phyloP scores from a whole-genome alignment of 2,888 invertebrate genomes.

The Xanthostigma xanthostigma region DNA sequence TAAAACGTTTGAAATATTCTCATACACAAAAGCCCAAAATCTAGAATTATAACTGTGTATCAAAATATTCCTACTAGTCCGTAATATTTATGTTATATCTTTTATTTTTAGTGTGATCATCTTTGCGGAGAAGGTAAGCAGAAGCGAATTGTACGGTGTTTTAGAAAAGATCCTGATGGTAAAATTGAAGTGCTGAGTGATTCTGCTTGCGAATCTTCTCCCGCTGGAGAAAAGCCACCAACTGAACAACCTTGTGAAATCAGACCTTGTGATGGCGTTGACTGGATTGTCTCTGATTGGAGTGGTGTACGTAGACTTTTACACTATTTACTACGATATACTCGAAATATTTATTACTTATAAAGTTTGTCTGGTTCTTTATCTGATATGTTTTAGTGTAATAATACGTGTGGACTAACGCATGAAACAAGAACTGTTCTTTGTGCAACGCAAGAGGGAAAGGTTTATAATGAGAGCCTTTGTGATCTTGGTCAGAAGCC shows the following conservation, averaged over 20 bases:
- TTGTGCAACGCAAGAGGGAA: constrained; percentile 57
- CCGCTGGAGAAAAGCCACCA: constrained; percentile 47
- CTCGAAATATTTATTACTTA: not conserved
- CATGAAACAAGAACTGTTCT: constrained; percentile 56
- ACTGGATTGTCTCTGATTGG: constrained; percentile 83
- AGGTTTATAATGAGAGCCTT: constrained; percentile 49
- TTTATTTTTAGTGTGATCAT: constrained; percentile 54
- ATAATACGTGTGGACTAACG: constrained; percentile 55
- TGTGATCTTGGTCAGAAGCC: constrained; percentile 54
- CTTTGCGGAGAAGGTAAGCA: constrained; percentile 84
- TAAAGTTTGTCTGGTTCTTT: not conserved
- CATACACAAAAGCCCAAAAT: not conserved
- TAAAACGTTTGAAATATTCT: not conserved
- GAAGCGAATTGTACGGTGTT: constrained; percentile 67
- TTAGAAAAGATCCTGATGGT: constrained; percentile 42
- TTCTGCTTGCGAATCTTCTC: constrained; percentile 33
- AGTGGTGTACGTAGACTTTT: constrained; percentile 50
- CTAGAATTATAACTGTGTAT: not conserved
- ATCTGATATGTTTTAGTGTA: constrained; percentile 42
- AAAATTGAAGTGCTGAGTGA: constrained; percentile 52
- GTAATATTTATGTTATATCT: too few relatives aligned
- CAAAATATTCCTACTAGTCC: not conserved
- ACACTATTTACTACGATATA: not conserved
- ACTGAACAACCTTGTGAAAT: constrained; percentile 54
- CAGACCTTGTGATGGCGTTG: constrained; percentile 78